phyloP scores from a whole-genome alignment of 2,113 vertebrate genomes.

The Antennarius striatus region DNA sequence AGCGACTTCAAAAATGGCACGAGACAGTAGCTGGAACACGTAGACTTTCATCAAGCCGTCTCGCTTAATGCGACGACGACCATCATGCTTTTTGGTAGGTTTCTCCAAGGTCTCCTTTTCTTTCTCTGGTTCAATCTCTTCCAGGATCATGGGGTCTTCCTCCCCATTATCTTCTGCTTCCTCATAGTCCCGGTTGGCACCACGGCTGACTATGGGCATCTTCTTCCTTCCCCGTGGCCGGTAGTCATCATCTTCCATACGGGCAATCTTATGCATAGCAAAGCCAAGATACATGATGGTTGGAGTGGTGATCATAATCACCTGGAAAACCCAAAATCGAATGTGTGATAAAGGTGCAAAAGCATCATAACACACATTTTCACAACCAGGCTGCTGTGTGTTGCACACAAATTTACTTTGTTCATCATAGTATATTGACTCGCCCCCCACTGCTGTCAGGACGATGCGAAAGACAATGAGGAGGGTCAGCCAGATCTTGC shows the following conservation, averaged over 20 bases:
- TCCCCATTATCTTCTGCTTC: slow-evolving; percentile 89
- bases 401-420: slow-evolving; percentile 94
- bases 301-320: slow-evolving; percentile 88
- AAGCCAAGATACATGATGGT: slow-evolving; percentile 91
- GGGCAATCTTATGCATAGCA: slow-evolving; percentile 89
- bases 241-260: slow-evolving; percentile 78
- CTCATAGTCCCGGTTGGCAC: slow-evolving; percentile 85
- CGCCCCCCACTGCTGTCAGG: slow-evolving; percentile 88
- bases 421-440: slow-evolving; percentile 93
- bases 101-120: slow-evolving; percentile 65
- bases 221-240: slow-evolving; percentile 52
- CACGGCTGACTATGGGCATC: slow-evolving; percentile 82
- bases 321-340: slow-evolving; percentile 93
- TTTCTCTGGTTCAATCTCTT: slow-evolving; percentile 85
- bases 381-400: slow-evolving; percentile 89
- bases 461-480: slow-evolving; percentile 91
- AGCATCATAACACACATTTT: slow-evolving; percentile 91
- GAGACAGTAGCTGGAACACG: slow-evolving; percentile 84
- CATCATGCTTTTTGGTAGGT: slow-evolving; percentile 80
- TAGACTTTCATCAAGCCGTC: slow-evolving; percentile 91
- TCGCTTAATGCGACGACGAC: slow-evolving; percentile 86
- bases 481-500: slow-evolving; percentile 91
- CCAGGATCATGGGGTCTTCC: slow-evolving; percentile 91
- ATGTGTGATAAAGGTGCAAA: slow-evolving; percentile 91
- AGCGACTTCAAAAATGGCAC: slow-evolving; percentile 81